Conservation (phyloP, 2,888 invertebrate genomes). For the Plagiodera versicolora region DNA sequence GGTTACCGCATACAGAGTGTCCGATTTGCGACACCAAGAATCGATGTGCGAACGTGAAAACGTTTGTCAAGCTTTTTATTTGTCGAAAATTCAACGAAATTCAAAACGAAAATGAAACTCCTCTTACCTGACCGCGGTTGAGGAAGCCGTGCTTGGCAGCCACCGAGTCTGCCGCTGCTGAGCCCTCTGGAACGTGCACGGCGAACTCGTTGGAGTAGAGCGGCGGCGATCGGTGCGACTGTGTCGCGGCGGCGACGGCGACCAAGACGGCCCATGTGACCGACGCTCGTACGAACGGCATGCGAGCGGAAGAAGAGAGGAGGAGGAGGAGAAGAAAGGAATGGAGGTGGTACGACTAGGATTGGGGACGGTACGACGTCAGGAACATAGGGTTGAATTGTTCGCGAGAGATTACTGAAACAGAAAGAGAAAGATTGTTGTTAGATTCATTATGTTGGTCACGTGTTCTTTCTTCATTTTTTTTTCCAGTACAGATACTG, state of each 20-base stretch:
- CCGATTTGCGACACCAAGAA: too few species aligned
- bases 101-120: constrained; percentile 41
- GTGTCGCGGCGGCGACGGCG: constrained; percentile 29
- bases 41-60: too few species aligned
- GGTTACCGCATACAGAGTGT: not conserved
- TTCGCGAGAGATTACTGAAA: not conserved
- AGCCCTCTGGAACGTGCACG: constrained; percentile 77
- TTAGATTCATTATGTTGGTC: too few species aligned
- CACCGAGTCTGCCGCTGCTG: constrained; percentile 72
- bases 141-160: constrained; percentile 84
- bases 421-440: not conserved
- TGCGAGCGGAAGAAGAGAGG: not conserved
- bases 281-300: constrained; percentile 16
- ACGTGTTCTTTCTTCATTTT: too few species aligned
- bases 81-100: too few species aligned
- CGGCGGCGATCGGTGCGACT: constrained; percentile 36
- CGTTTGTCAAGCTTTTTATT: too few species aligned
- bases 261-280: constrained; percentile 33
- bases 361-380: not conserved
- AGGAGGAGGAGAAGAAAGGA: constrained; percentile 4
- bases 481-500: too few species aligned
- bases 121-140: constrained; percentile 86
- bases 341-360: not conserved
- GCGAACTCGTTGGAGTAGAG: constrained; percentile 84
- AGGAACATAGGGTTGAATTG: not conserved